Base-by-base conservation (phyloP, 2,113 vertebrate genomes). In the Corydoras maculifer region DNA sequence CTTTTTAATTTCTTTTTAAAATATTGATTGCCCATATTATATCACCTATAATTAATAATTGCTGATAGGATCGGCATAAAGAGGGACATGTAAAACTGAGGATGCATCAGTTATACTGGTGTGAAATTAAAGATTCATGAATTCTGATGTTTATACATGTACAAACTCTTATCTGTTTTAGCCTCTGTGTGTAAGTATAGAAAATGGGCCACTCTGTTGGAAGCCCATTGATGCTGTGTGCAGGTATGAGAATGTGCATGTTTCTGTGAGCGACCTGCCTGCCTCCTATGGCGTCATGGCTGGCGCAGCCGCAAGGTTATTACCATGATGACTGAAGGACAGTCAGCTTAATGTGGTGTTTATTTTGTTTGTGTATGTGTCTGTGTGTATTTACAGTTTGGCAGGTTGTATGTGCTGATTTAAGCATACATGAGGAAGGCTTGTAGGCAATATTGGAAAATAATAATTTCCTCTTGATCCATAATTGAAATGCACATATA, bases 241-340 rank as follows among this genome's bases (percentile, higher is more conserved):
- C 8, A 49, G 30, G 49, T 67, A 32, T 72, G n/a, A 15, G 51
- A 51, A 31, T 29, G 49, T 13, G 30, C 25, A 59, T 63, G 51
- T 43, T n/a, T 51, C 62, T 12, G 70, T 30, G 70, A 5, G 69
- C 1, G 32, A 58, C 7, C 48, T 65, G 9, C 13, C 29, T 51
- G 70, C 9, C 58, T 49, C 66, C 48, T 31, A 73, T 73, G 63
- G 65, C 18, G 70, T 61, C 63, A 61, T 54, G n/a, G 70, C 32
- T 73, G 62, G 70, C 9, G 8, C 57, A 60, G 55, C 63, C 65
- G 63, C 72, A 73, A 73, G 72, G 72, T 73, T 73, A 73, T 67
- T 73, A 61, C 3, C 51, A 15, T 49, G 30, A 53, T 67, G 57
- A 73, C 13, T 61, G 72, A 67, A 73, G 72, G 72, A 73, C 72